Base-by-base conservation (phyloP, 2,797 vertebrate genomes). In the Anas acuta region DNA sequence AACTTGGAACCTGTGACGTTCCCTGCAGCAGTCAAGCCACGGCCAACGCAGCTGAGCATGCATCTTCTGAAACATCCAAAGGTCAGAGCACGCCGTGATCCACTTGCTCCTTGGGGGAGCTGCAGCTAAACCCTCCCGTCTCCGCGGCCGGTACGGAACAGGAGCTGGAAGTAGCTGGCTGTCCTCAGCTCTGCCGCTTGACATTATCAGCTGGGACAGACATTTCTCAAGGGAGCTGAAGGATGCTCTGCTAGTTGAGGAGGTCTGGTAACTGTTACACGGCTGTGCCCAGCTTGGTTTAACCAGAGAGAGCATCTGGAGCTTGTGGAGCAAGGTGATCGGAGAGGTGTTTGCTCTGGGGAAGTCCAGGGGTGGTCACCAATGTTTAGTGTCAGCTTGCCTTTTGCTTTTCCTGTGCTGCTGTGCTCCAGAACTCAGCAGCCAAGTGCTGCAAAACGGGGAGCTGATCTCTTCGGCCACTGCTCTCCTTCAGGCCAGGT, bases 1-100 rank as follows among this genome's bases (percentile, higher is more conserved):
- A 92, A 72, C 51, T 86, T 92, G 95, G 91, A 95, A 91, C 77
- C 83, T 89, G 56, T 80, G 89, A 74, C 82, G 66, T 89, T 96
- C 62, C 57, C 82, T 86, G 73, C 93, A 86, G 87, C 78, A 93
- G 92, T 88, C 87, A 71, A 83, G 45, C 75, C 5, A 0, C 23
- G 41, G 75, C 89, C 81, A 77, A 1, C 37, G 19, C 92, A 89
- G 90, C 90, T 92, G 92, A 94, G 80, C 72, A 20, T 65, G 81
- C 72, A 56, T 89, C 81, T 92, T 90, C 77, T 87, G 87, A 94
- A 75, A 58, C 28, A 35, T 93, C 32, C 89, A 87, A 95, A 95
- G 87, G 89, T 95, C 78, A 83, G 69, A 90, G 53, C 43, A 9
- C 28, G 61, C 39, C 43, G 65, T 64, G 64, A 82, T 94, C 77